phyloP scores from a whole-genome alignment of 2,888 invertebrate species.

The Nemurella pictetii region DNA sequence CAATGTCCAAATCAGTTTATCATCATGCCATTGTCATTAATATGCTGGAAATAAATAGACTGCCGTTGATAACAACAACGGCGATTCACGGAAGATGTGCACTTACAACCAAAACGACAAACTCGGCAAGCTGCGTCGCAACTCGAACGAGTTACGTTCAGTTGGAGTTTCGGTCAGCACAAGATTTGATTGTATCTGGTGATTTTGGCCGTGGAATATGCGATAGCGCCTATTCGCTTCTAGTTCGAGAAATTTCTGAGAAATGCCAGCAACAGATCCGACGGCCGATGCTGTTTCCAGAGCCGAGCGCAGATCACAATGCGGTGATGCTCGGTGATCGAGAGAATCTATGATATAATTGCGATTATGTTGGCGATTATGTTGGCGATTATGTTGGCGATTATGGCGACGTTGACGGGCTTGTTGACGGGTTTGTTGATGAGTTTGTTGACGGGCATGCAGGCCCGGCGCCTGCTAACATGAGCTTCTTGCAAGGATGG shows the following conservation, averaged over 20 bases:
- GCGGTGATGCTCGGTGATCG: neutral
- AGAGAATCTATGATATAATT: neutral
- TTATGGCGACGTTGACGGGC: neutral
- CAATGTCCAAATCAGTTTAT: conserved; percentile 26
- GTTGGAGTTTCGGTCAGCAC: too few relatives aligned
- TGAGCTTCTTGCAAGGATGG: too few relatives aligned
- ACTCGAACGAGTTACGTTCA: too few relatives aligned
- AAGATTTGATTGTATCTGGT: too few relatives aligned
- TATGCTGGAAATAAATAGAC: neutral
- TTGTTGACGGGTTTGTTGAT: neutral
- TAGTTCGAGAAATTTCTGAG: too few relatives aligned
- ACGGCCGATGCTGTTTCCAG: too few relatives aligned
- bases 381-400: neutral
- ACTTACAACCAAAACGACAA: too few relatives aligned
- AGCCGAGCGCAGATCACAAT: too few relatives aligned
- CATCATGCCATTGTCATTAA: conserved; percentile 23
- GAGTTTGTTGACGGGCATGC: neutral
- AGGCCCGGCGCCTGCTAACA: conserved; percentile 33
- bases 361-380: neutral
- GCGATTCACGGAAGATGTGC: neutral
- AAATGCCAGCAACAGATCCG: too few relatives aligned
- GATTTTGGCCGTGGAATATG: too few relatives aligned
- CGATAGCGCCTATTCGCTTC: too few relatives aligned
- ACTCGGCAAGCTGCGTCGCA: too few relatives aligned
- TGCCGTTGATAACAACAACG: neutral